Percentiles rank a stretch among this genome's conserved stretches.
Conservation (phyloP, 1,140 invertebrate genomes). For the Drosophila gunungcola region DNA sequence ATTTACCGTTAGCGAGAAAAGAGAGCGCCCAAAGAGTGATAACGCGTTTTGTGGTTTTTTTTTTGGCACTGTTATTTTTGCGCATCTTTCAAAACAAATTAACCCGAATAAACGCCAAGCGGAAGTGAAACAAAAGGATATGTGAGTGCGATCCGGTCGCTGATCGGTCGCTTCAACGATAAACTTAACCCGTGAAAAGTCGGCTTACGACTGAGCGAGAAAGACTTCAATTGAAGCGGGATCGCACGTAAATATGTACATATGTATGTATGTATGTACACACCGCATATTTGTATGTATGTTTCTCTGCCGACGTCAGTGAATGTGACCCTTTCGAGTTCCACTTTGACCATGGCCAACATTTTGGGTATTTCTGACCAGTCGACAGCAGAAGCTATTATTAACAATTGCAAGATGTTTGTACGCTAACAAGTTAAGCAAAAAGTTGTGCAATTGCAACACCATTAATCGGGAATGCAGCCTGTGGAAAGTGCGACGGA, state of each 20-base stretch:
- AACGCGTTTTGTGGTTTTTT: constrained; percentile 23
- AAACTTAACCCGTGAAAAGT: constrained; percentile 73
- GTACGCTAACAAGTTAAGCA: constrained; percentile 1
- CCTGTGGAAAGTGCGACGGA: constrained; percentile 11
- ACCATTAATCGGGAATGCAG: constrained; percentile 17
- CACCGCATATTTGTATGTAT: not conserved
- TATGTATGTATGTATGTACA: not conserved
- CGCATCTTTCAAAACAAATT: constrained; percentile 76
- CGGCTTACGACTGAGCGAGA: constrained; percentile 65
- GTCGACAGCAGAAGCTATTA: constrained; percentile 19
- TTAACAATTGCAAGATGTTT: constrained; percentile 15
- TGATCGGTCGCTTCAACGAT: constrained; percentile 13
- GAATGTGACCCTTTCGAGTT: constrained; percentile 51
- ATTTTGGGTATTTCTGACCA: constrained; percentile 29
- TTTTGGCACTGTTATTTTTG: constrained; percentile 36
- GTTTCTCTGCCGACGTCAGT: constrained; percentile 39
- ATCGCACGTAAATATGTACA: constrained; percentile 16
- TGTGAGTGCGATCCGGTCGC: constrained; percentile 31
- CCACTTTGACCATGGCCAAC: constrained; percentile 36
- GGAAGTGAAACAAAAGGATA: constrained; percentile 47
- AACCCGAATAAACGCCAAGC: constrained; percentile 66
- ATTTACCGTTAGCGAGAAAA: constrained; percentile 40
- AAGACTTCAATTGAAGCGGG: constrained; percentile 59
- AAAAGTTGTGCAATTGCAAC: constrained; percentile 13
- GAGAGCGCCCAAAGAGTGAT: constrained; percentile 16